Base-by-base conservation (phyloP, 2,113 vertebrate genomes). In the Paracanthobrama guichenoti region DNA sequence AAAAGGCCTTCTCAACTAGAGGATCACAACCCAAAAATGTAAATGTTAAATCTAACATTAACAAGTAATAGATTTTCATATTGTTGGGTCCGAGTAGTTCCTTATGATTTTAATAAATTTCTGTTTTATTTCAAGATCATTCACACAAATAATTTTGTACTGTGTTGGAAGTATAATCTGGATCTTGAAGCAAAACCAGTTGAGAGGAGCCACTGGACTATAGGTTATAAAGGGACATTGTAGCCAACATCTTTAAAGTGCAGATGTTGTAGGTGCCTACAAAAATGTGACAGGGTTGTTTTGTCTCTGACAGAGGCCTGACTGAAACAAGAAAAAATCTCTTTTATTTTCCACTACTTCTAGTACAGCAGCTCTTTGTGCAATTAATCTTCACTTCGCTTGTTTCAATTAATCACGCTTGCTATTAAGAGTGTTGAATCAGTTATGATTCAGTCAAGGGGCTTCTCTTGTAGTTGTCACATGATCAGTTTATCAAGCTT, bases 351-450 rank as follows among this genome's bases (percentile, higher is more conserved):
- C 22, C 35, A 72, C 22, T 13, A n/a, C 42, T 24, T 31, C 60
- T 83, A 83, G 83, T 88, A 79, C 0, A 72, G 75, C 79, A 87
- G 84, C 82, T 86, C 89, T 69, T 84, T 86, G 86, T 84, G 91
- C 85, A 87, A 92, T 93, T 93, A 92, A 93, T 91, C 90, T 89
- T 78, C 85, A 76, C 83, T 92, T 78, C 48, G 53, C 85, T 87
- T 90, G 90, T 89, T 90, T 67, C 73, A 84, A 89, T 90, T 91
- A 94, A 93, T 93, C 91, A 88, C 75, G 86, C 85, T 67, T 66
- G 84, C 88, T 79, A 85, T 84, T 87, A 86, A 91, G 48, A 8
- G 14, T 76, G 48, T 14, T 22, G 78, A 83, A 60, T 62, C 42
- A 73, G n/a, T 73, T 26, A 46, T 48, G n/a, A 73, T 46, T 73